phyloP scores from a whole-genome alignment of 2,113 vertebrate species.

The Alces alces region DNA sequence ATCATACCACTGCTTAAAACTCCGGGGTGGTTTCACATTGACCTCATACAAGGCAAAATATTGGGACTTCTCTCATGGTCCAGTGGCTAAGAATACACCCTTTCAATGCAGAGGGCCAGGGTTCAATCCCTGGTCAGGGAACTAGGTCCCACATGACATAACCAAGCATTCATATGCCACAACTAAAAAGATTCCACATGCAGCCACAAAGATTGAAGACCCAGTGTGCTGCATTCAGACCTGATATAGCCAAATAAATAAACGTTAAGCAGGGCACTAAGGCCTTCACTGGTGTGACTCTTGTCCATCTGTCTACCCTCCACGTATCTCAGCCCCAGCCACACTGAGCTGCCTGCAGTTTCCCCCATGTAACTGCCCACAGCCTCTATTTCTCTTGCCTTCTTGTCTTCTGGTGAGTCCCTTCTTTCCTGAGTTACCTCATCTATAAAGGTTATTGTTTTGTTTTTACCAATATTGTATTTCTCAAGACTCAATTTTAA shows the following conservation, averaged over 20 bases:
- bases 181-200: background rate
- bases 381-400: background rate
- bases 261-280: background rate
- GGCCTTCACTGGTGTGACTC: background rate
- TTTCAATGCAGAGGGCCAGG: background rate
- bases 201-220: background rate
- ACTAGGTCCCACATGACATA: background rate
- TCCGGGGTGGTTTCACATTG: background rate
- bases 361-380: background rate
- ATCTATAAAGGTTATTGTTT: background rate
- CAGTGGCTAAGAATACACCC: background rate
- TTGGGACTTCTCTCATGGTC: background rate
- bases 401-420: background rate
- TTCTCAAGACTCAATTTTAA: constrained; percentile 12
- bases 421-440: background rate
- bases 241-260: background rate
- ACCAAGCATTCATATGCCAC: background rate
- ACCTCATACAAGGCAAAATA: background rate
- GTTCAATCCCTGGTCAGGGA: background rate
- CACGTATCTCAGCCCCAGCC: background rate
- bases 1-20: background rate
- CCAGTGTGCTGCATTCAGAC: background rate
- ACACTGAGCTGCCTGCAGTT: background rate
- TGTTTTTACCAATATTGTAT: background rate
- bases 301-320: background rate